Percentiles rank a stretch among this genome's conserved stretches.
These are phyloP conservation scores for Clivina fossor DNA, from an alignment of 2,888 invertebrate species.

Conservation along the genomic window DNA sequence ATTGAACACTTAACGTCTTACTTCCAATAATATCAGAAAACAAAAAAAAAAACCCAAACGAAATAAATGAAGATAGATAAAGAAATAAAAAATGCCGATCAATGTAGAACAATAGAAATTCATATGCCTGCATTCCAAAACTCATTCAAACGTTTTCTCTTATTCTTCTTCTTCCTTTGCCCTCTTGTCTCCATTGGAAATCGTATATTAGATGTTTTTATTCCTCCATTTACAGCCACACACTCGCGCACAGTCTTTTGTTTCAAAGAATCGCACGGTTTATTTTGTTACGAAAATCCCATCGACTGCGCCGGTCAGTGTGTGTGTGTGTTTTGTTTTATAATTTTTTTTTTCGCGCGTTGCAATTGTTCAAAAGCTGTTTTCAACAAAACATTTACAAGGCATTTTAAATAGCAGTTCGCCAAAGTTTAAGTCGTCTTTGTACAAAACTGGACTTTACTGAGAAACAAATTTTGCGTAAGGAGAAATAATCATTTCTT, in stretches of 20 bases:
- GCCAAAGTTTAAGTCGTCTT: not conserved
- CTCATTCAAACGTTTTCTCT: no score
- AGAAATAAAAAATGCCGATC: no score
- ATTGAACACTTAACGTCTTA: no score
- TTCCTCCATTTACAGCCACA: slow-evolving; percentile 24
- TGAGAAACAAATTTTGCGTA: slow-evolving; percentile 15
- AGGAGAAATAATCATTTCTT: slow-evolving; percentile 21
- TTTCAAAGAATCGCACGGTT: slow-evolving; percentile 18
- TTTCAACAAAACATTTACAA: slow-evolving; percentile 18
- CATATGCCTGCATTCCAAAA: slow-evolving; percentile 14
- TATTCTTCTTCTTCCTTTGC: no score
- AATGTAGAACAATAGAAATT: slow-evolving; percentile 30
- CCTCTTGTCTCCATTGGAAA: not conserved
- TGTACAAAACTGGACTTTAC: slow-evolving; percentile 8
- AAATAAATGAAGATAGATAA: no score
- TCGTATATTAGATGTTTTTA: slow-evolving; percentile 28
- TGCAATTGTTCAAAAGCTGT: slow-evolving; percentile 18
- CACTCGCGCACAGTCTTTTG: slow-evolving; percentile 20
- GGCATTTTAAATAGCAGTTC: slow-evolving; percentile 12
- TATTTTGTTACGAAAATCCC: no score
- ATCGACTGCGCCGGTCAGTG: no score
- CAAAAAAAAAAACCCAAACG: not conserved
- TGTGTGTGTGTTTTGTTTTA: no score
- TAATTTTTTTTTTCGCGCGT: slow-evolving; percentile 12
- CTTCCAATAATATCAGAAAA: slow-evolving; percentile 11